Base-by-base conservation (phyloP, 2,797 vertebrate species). In the Takifugu ocellatus region DNA sequence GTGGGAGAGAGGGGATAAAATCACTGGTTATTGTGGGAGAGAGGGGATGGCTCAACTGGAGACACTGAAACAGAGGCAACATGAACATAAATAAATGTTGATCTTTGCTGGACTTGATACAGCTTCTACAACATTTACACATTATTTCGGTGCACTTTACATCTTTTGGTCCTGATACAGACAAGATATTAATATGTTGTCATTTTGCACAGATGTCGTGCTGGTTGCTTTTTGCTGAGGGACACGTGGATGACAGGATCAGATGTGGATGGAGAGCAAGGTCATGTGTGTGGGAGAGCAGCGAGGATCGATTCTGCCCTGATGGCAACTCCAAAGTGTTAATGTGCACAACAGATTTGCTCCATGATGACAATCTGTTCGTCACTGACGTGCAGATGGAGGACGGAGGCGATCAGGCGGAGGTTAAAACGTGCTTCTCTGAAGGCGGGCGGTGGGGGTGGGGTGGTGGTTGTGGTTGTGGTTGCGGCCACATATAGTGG, bases 381-480 rank as follows among this genome's bases (percentile, higher is more conserved):
- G 10, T 68, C 24, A 47, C 25, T 43, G 39, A 11, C 50, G 49
- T 55, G 66, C 55, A 69, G 74, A 74, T 58, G 61, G 66, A 57
- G 50, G 46, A 62, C 7, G 9, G 45, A 49, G 55, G 48, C 11
- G 29, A 48, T 39, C 29, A 17, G 56, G 59, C 43, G 5, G 39
- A 53, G 49, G 54, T 51, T 44, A 33, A 43, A 42, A 29, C 25
- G 49, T 54, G 68, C 52, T 65, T 61, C 59, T 44, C 15, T 17
- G 43, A 8, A 70, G 55, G 61, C 54, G 46, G 50, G 16, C 26
- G 24, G 51, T 0, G 33, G 3, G 54, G 33, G n/a, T 0, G 26
- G 29, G 17, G 7, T 10, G 5, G 24, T 1, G 24, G 36, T 7
- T 15, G 1, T 57, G 59, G 63, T 6, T 60, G 65, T 57, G 61